Evolutionary conservation across 2,888 invertebrate genomes (phyloP).

Genomic region (Xestia rhomboidea): DNA sequence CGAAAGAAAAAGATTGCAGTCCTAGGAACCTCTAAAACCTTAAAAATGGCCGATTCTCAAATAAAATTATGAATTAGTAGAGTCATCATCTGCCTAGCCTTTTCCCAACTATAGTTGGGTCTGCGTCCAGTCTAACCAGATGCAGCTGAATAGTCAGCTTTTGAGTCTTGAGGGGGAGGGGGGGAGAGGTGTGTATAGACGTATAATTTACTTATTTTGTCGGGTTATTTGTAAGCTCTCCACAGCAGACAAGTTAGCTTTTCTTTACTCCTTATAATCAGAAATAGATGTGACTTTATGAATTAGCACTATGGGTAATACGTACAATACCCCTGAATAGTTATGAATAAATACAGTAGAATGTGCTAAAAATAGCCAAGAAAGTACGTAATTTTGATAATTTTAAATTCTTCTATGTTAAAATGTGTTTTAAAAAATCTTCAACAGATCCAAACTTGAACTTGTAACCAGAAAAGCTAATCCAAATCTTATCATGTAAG

Average conservation of each 20-base stretch:
- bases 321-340: no score
- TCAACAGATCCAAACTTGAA: background rate
- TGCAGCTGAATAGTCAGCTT: background rate
- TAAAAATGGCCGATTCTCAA: background rate
- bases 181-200: no score
- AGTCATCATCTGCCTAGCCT: background rate
- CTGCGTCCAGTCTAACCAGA: no score
- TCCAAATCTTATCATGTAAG: background rate
- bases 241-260: no score
- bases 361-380: conserved; percentile 13
- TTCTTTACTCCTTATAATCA: no score
- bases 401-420: background rate
- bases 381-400: background rate
- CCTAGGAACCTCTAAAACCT: background rate
- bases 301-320: no score
- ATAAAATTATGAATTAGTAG: background rate
- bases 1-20: background rate
- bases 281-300: no score
- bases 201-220: no score
- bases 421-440: conserved; percentile 4
- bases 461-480: background rate
- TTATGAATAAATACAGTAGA: no score
- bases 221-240: no score
- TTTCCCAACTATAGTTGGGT: background rate
- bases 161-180: no score